A percentile compares a stretch with the other conserved stretches of the same genome.
These are phyloP conservation scores for Silurus asotus DNA, from an alignment of 2,113 vertebrate genomes.

Conservation along the genomic window DNA sequence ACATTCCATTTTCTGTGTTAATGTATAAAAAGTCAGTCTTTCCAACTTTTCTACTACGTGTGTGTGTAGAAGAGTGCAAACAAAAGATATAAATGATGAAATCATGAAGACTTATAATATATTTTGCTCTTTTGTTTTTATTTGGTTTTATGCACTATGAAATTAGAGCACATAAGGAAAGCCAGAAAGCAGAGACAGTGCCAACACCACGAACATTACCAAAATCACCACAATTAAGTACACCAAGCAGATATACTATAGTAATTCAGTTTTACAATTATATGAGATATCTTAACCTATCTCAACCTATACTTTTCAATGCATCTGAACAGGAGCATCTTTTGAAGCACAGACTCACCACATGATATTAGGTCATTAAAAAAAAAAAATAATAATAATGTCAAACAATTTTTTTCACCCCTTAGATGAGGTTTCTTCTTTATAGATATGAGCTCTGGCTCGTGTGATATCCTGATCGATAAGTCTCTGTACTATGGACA, in stretches of 20 bases:
- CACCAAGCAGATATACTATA: slow-evolving; percentile 48
- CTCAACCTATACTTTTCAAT: not conserved
- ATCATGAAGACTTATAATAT: slow-evolving; percentile 9
- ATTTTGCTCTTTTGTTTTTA: slow-evolving; percentile 63
- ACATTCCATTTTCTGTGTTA: not conserved
- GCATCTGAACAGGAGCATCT: not conserved
- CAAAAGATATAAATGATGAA: not conserved
- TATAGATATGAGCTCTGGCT: slow-evolving; percentile 25
- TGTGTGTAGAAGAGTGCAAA: not conserved
- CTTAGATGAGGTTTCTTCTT: not conserved
- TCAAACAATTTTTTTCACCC: not conserved
- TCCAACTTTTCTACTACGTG: not conserved
- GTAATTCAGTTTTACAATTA: not conserved
- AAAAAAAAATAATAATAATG: not conserved
- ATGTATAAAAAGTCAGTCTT: not conserved
- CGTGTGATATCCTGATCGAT: not conserved
- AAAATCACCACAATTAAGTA: slow-evolving; percentile 37
- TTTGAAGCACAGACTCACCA: not conserved
- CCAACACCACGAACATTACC: slow-evolving; percentile 9
- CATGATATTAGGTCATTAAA: not conserved
- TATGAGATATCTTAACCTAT: not conserved
- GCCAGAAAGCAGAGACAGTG: slow-evolving; percentile 41
- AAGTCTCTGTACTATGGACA: not conserved
- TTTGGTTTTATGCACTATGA: slow-evolving; percentile 71
- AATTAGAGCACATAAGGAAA: slow-evolving; percentile 54